phyloP scores from a whole-genome alignment of 1,140 invertebrate genomes.

The Campoletis sonorensis region DNA sequence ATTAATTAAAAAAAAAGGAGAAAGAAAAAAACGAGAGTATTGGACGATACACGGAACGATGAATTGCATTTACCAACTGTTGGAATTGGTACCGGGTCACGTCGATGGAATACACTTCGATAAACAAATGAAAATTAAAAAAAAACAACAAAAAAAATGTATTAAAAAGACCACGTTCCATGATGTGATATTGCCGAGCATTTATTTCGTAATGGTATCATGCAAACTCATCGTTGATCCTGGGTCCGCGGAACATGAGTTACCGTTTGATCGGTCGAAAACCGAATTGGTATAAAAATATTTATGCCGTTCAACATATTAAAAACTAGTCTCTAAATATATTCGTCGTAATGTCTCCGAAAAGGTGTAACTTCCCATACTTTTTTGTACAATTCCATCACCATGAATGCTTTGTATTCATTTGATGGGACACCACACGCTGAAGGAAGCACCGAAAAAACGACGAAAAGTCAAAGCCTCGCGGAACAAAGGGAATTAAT shows the following conservation, averaged over 20 bases:
- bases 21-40: background rate
- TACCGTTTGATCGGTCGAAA: background rate
- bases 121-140: background rate
- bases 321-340: background rate
- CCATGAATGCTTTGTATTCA: too few relatives aligned
- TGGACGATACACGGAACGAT: slow-evolving; percentile 10
- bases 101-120: background rate
- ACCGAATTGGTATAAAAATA: background rate
- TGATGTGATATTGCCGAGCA: background rate
- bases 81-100: background rate
- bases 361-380: background rate
- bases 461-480: too few relatives aligned
- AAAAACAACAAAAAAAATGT: too few relatives aligned
- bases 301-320: background rate
- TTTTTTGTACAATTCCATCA: too few relatives aligned
- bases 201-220: slow-evolving; percentile 14
- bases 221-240: background rate
- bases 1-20: slow-evolving; percentile 60
- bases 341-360: background rate
- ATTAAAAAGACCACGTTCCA: background rate
- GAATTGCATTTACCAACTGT: slow-evolving; percentile 5
- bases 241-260: background rate
- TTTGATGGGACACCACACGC: background rate
- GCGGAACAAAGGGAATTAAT: slow-evolving; percentile 21
- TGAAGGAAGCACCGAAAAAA: background rate